Base-by-base conservation (phyloP, 1,140 invertebrate genomes). In the Neodiprion fabricii region DNA sequence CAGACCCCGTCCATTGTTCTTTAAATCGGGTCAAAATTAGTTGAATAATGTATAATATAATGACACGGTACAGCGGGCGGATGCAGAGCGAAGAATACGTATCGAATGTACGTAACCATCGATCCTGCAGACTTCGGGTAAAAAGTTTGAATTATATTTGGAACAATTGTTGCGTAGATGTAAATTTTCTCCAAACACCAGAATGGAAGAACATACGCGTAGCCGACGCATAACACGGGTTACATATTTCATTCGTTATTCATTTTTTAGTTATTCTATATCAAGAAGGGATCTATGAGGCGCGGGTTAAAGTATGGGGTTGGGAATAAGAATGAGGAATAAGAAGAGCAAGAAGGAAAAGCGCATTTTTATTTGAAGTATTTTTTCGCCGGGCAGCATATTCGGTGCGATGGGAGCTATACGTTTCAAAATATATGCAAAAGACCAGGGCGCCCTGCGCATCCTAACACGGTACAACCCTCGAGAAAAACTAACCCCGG, bases 401-500 rank as follows among this genome's bases (percentile, higher is more conserved):
- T 86, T 85, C 78, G 81, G 79, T 70, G 77, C 77, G 77, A 78
- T 71, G 80, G 77, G 53, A 80, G 84, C 79, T 81, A 82, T 81
- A 82, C 81, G 81, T 85, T 87, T 86, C 80, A 83, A 87, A 87
- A 88, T 87, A 81, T 87, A 88, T 87, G 86, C 84, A 88, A 87
- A 87, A 87, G 86, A 84, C 84, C 82, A 76, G 78, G 77, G 83
- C 82, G 83, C 79, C 81, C 81, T 80, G 83, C 82, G 84, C 86
- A 87, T 86, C 83, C 83, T 85, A 87, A 87, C 82, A 76, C 73
- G 76, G 85, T 88, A 87, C 86, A 87, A 72, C 79, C 78, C 70
- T 68, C 12, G 48, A 61, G 81, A 81, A 85, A 86, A 85, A 78
- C 74, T 78, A 73, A 17, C 67, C 70, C 67, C 1, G 28, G 28